These are phyloP conservation scores for Drosophila ezoana DNA, from an alignment of 2,888 invertebrate species.

Conservation along the genomic window DNA sequence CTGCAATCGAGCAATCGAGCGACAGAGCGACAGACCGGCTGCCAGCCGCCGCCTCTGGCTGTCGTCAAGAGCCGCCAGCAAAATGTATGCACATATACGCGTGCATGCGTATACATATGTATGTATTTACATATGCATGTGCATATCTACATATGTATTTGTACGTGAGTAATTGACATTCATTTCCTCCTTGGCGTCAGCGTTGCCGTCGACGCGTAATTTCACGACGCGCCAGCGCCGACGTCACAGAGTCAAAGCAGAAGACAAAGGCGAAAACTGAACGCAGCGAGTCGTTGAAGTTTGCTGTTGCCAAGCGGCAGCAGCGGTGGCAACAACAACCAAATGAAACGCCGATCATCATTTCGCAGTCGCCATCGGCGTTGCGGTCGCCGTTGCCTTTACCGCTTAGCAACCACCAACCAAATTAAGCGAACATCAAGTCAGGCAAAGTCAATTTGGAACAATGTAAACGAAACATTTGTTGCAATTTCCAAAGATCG, in stretches of 20 bases:
- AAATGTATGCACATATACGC: constrained; percentile 2
- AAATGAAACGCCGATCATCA: constrained; percentile 34
- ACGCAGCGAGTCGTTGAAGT: constrained; percentile 32
- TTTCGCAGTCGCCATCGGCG: constrained; percentile 17
- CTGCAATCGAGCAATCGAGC: constrained; percentile 40
- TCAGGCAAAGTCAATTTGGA: constrained; percentile 12
- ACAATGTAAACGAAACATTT: constrained; percentile 14
- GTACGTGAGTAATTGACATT: constrained; percentile 68
- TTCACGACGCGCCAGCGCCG: constrained; percentile 24
- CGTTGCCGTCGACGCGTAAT: constrained; percentile 18
- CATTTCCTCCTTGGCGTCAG: constrained; percentile 67
- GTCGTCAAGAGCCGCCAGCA: constrained; percentile 40
- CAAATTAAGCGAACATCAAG: constrained; percentile 22
- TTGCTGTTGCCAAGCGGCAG: constrained; percentile 55
- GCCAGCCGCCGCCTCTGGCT: constrained; percentile 31
- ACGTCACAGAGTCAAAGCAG: constrained; percentile 37
- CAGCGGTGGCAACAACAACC: constrained; percentile 5
- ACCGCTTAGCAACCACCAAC: constrained; percentile 34
- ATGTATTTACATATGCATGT: constrained; percentile 25
- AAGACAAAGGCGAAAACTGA: constrained; percentile 22
- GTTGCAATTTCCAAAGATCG: not conserved
- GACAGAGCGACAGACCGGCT: not conserved
- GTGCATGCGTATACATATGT: constrained; percentile 3
- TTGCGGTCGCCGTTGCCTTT: constrained; percentile 1
- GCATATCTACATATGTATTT: constrained; percentile 31